Conservation (phyloP, 2,797 vertebrate genomes). For the Cryptoprocta ferox region DNA sequence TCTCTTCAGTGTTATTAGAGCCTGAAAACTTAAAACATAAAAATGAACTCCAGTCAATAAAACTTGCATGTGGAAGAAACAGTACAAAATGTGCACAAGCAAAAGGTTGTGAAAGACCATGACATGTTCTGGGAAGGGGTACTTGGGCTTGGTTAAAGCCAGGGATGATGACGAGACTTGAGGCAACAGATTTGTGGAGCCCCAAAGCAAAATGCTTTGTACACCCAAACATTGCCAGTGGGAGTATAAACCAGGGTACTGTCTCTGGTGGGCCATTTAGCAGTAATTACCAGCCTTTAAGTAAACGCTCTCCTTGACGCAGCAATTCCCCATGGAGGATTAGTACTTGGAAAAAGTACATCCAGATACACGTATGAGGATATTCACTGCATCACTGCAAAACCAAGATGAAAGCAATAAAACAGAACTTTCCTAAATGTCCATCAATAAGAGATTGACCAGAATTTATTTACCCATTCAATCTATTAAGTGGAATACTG, state of each 20-base stretch:
- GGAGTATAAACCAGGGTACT: neutral
- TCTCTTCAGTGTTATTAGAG: neutral
- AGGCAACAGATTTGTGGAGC: neutral
- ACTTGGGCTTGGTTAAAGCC: neutral
- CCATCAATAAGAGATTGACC: neutral
- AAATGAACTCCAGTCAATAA: slow-evolving; percentile 8
- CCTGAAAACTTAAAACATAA: neutral
- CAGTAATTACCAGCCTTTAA: neutral
- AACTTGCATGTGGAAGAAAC: neutral
- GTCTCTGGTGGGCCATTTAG: neutral
- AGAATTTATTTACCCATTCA: neutral
- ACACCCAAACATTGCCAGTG: neutral
- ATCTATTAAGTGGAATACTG: neutral
- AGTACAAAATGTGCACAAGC: neutral
- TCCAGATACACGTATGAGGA: neutral
- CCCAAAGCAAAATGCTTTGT: neutral
- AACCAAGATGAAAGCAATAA: slow-evolving; percentile 20
- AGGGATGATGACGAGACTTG: neutral
- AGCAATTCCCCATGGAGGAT: neutral
- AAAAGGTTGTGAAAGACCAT: neutral
- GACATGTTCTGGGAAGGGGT: slow-evolving; percentile 2
- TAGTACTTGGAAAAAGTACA: neutral
- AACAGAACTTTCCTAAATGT: neutral
- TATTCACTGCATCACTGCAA: neutral
- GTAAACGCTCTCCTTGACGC: neutral